Evolutionary conservation across 2,888 invertebrate genomes (phyloP).

Genomic region (Philopedon plagiatum): DNA sequence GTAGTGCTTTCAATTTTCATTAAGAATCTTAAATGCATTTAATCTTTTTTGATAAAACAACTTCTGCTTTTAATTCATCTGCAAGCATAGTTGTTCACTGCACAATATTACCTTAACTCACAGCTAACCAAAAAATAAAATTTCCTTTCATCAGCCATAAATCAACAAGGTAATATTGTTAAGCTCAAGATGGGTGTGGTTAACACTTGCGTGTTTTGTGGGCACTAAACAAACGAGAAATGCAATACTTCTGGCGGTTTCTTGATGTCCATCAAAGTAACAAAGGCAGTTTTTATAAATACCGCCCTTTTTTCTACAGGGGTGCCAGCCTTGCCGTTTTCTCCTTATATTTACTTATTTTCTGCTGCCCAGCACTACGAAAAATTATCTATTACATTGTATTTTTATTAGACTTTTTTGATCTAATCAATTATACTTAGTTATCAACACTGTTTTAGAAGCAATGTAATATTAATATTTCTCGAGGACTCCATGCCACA

Average conservation of each 20-base stretch:
- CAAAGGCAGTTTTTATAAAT: neutral
- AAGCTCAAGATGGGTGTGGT: neutral
- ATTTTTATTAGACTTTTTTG: no score
- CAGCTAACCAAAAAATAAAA: neutral
- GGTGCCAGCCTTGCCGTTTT: no score
- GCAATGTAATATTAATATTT: neutral
- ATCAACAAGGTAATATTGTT: constrained; percentile 3
- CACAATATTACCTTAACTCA: neutral
- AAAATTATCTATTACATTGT: no score
- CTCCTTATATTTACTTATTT: no score
- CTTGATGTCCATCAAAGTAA: neutral
- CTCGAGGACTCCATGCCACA: neutral
- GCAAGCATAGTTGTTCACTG: neutral
- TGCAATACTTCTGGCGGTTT: neutral
- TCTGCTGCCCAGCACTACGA: no score
- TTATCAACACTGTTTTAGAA: neutral
- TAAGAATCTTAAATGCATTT: no score
- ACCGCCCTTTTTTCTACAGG: no score
- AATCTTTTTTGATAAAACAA: no score
- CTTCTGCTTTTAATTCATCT: no score
- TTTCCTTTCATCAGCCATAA: neutral
- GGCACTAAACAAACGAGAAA: constrained; percentile 1
- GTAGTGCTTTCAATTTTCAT: no score
- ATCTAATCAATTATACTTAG: no score
- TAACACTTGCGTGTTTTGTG: constrained; percentile 1